Base-by-base conservation (phyloP, 2,888 invertebrate species). In the Amphipoea lucens region DNA sequence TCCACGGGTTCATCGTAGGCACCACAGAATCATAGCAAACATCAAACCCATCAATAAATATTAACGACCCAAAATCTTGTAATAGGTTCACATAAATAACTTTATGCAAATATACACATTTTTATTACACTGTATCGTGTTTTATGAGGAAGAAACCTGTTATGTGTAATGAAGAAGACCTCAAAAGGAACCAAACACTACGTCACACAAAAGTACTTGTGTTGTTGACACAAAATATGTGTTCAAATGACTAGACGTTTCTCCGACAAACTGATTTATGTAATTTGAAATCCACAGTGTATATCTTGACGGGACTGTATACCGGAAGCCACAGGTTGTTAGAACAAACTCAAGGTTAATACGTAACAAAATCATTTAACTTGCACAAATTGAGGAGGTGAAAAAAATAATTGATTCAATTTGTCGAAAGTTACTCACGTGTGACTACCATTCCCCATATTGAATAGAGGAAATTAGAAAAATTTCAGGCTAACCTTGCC, bases 361-460 rank as follows among this genome's bases (percentile, higher is more conserved):
- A 93, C 93, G 93, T 93, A 91, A 93, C 89, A 93, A 81, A 89
- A 94, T 91, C 92, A 93, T 91, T 94, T 93, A 93, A 91, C 92
- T 92, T 91, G 88, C 91, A 90, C 91, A 91, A 91, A 92, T 92
- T 92, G 91, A 91, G 88, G 88, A 91, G 87, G 86, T 91, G 90
- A 86, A 93, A 94, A 94, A 95, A 94, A 94, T 92, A 92, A 94
- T 92, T 93, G 93, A 92, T 86, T 91, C 88, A 88, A 86, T 90
- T 88, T 87, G 90, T 86, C 81, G 82, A 89, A 79, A 91, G 87
- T 89, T 92, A 93, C 84, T 94, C 92, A 91, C 91, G 94, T 94
- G 92, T 93, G 92, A 94, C 94, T 89, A 80, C 78, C 83, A 79
- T 82, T 87, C 83, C 85, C 89, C 86, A 90, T 79, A 87, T 74